Evolutionary conservation across 2,797 vertebrate species (phyloP).

Genomic region (Sebastes oblongus): DNA sequence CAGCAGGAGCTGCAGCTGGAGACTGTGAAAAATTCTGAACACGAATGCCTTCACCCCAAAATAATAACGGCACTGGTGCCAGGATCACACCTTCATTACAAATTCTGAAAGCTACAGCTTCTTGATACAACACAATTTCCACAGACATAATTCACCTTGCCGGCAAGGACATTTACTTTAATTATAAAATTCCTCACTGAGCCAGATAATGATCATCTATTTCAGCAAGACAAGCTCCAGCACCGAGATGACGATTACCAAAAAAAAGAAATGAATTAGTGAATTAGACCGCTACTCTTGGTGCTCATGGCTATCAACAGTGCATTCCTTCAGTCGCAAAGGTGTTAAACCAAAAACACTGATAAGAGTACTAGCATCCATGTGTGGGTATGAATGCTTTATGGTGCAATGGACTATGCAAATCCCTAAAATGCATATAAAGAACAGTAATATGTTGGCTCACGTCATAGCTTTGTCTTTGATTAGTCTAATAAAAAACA

Average conservation of each 20-base stretch:
- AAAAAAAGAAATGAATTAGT: neutral
- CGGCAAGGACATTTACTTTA: conserved; percentile 55
- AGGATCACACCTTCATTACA: conserved; percentile 11
- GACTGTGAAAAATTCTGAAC: neutral
- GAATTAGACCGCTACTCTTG: conserved; percentile 2
- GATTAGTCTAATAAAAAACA: neutral
- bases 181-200: conserved; percentile 59
- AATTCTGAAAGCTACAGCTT: conserved; percentile 16
- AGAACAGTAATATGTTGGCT: neutral
- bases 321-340: neutral
- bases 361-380: neutral
- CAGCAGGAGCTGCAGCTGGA: conserved; percentile 2
- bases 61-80: neutral
- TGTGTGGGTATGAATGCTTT: neutral
- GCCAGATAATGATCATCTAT: conserved; percentile 60
- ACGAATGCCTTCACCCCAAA: neutral
- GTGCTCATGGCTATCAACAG: neutral
- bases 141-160: conserved; percentile 43
- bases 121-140: conserved; percentile 18
- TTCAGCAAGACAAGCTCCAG: conserved; percentile 46
- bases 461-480: neutral
- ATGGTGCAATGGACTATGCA: neutral
- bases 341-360: conserved; percentile 13
- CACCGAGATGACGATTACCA: conserved; percentile 17
- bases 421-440: neutral